These are phyloP conservation scores for Trogon melanurus DNA, from an alignment of 2,113 vertebrate genomes.

Conservation along the genomic window DNA sequence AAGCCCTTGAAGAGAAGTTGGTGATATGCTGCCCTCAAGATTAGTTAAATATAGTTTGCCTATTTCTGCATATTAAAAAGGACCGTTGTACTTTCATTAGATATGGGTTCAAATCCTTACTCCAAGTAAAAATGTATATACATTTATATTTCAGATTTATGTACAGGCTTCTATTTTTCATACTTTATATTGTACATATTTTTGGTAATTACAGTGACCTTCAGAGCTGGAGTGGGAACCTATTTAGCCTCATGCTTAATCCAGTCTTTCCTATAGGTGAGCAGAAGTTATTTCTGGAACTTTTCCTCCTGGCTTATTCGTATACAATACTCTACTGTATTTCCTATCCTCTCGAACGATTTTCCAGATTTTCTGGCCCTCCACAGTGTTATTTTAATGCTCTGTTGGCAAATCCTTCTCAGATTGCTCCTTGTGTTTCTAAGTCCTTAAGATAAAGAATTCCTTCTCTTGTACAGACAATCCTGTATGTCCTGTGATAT, in stretches of 20 bases:
- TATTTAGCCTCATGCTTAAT: background rate
- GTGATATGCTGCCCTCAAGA: background rate
- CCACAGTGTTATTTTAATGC: background rate
- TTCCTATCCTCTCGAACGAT: background rate
- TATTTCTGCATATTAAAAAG: background rate
- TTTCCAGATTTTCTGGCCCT: slow-evolving; percentile 35
- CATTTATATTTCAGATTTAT: background rate
- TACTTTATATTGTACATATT: background rate
- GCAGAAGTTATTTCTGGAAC: slow-evolving; percentile 42
- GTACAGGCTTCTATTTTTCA: background rate
- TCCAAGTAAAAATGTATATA: background rate
- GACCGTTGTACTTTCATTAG: background rate
- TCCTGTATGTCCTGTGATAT: background rate
- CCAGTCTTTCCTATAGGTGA: background rate
- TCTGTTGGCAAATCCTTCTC: background rate
- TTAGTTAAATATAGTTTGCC: background rate
- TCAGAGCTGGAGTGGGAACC: background rate
- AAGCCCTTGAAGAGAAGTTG: background rate
- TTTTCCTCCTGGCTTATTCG: background rate
- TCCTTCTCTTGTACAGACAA: background rate
- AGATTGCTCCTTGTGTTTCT: background rate
- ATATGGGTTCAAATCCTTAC: background rate
- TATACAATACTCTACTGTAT: background rate
- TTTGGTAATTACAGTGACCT: background rate
- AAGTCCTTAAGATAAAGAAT: background rate